Evolutionary conservation across 2,888 invertebrate species (phyloP), one percentile per base, ranked within the genome.

Genomic region (Amphimallon solstitiale): DNA sequence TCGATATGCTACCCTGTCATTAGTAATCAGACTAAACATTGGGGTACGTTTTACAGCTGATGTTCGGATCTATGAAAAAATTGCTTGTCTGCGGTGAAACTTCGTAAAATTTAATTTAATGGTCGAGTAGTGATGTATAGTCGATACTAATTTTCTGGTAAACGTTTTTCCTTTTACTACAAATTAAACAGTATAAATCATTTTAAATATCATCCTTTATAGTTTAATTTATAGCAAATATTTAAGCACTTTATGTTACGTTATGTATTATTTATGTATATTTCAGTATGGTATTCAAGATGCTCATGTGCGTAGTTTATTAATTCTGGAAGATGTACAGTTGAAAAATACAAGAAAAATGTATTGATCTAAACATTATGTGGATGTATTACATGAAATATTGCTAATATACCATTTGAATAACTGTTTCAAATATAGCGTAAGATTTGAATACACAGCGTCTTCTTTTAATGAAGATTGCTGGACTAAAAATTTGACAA

Each of bases 1-100:
- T 66, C 66, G 66, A 66, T 66, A 66, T 63, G 23, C 63, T 54
- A 66, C 66, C 66, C 66, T 66, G 63, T 56, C 63, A 66, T 66
- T 66, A 66, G 63, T 66, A 66, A 62, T 66, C 45, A 37, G 63
- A 66, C 56, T 65, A 65, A 65, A 60, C 48, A 40, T 40, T n/a
- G 62, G 29, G 48, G 66, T 54, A 48, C 66, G 52, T 62, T 62
- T 45, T 21, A 56, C 66, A 66, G 66, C 66, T 66, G 66, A 63
- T 66, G 56, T 66, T 66, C 21, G 37, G 15, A 54, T 48, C 56
- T 56, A 60, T 49, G 46, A 56, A 51, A 65, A 60, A 60, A 60
- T 61, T 51, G 23, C 34, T 54, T 38, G 29, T 49, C 19, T 21
- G 15, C 15, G 15, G 19, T 7, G 37, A 43, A 43, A 43, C 51